Evolutionary conservation across 2,888 invertebrate species (phyloP).

Genomic region (Stomorhina lunata): DNA sequence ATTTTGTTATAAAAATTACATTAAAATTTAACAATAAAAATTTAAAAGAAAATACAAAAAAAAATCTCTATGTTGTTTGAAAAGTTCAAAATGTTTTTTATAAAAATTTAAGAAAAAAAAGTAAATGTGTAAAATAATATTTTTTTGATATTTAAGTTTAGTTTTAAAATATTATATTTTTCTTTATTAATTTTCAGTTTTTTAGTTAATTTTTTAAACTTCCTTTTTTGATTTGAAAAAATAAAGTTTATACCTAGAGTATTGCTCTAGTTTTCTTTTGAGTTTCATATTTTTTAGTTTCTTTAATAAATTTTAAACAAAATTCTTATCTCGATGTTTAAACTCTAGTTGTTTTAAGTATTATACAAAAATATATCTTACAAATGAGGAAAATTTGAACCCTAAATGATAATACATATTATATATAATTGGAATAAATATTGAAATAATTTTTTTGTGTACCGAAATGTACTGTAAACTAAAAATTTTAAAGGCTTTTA

Average conservation of each 20-base stretch:
- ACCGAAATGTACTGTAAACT: constrained; percentile 58
- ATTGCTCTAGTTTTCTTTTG: too few relatives aligned
- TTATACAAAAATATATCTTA: neutral
- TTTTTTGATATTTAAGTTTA: neutral
- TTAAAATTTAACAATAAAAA: constrained; percentile 34
- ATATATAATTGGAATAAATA: constrained; percentile 46
- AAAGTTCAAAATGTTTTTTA: constrained; percentile 26
- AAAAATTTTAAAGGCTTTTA: neutral
- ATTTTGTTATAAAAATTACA: constrained; percentile 65
- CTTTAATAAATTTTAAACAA: constrained; percentile 3
- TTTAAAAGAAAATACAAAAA: neutral
- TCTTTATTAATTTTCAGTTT: constrained; percentile 2
- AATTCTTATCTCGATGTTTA: constrained; percentile 25
- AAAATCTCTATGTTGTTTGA: constrained; percentile 23
- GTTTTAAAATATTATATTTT: neutral
- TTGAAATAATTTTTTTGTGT: constrained; percentile 55
- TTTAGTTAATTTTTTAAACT: constrained; percentile 10
- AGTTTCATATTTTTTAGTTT: neutral
- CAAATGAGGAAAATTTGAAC: constrained; percentile 29
- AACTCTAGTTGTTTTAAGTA: constrained; percentile 42
- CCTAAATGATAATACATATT: constrained; percentile 11
- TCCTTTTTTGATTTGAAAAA: neutral
- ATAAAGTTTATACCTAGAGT: too few relatives aligned
- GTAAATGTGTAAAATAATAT: neutral
- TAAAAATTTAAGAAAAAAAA: constrained; percentile 13